A percentile compares a stretch with the other conserved stretches of the same genome.
These are phyloP conservation scores for Cylas formicarius DNA, from an alignment of 1,140 invertebrate species.

Conservation along the genomic window DNA sequence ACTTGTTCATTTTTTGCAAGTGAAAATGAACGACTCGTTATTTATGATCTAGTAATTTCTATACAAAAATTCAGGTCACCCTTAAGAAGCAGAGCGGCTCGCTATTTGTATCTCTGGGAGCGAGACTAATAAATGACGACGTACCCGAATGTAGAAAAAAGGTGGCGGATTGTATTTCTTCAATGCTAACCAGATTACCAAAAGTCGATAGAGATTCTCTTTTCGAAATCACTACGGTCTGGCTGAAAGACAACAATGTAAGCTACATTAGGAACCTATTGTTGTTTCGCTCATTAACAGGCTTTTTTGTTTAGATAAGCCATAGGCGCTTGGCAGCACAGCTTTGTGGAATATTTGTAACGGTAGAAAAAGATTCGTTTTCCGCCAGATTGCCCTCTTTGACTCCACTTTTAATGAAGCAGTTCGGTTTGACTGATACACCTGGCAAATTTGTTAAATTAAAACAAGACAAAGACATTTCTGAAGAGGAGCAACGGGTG, in stretches of 20 bases:
- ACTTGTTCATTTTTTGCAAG: constrained; percentile 5
- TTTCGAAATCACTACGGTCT: constrained; percentile 57
- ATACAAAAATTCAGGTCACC: constrained; percentile 53
- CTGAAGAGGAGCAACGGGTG: constrained; percentile 43
- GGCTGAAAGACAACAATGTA: constrained; percentile 65
- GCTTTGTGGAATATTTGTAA: constrained; percentile 55
- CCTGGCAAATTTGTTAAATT: constrained; percentile 41
- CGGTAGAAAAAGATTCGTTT: constrained; percentile 45
- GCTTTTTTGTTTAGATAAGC: constrained; percentile 35
- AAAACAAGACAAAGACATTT: constrained; percentile 32
- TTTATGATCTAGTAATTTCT: constrained; percentile 16
- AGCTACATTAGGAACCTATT: constrained; percentile 13
- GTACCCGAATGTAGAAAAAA: constrained; percentile 58
- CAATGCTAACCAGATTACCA: constrained; percentile 52
- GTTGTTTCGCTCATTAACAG: constrained; percentile 4
- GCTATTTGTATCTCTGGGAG: constrained; percentile 67
- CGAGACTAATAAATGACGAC: constrained; percentile 65
- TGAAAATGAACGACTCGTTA: not conserved
- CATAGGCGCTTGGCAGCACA: constrained; percentile 51
- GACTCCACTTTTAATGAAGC: constrained; percentile 44
- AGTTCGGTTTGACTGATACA: constrained; percentile 40
- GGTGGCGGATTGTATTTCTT: constrained; percentile 58
- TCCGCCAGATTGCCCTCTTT: constrained; percentile 33
- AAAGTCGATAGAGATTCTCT: constrained; percentile 52
- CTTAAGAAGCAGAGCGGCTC: constrained; percentile 56